Conservation (phyloP, 2,113 vertebrate genomes). For the Otocyon megalotis region DNA sequence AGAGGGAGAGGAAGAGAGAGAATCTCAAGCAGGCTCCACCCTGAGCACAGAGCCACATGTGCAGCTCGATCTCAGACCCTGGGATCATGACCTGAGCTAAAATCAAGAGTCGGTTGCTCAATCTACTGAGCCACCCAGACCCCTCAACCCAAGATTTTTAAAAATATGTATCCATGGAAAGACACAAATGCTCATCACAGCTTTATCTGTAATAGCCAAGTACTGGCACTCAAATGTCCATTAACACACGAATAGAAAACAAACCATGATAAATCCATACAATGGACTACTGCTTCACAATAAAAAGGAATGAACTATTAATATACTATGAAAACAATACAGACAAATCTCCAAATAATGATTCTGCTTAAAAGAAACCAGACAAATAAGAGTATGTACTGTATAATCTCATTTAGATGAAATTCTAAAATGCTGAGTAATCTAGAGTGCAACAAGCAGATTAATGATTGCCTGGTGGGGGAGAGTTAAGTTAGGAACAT, state of each 20-base stretch:
- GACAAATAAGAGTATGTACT: background rate
- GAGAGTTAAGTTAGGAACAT: background rate
- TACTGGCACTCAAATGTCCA: background rate
- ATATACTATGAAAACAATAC: background rate
- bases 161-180: background rate
- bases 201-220: background rate
- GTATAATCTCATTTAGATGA: background rate
- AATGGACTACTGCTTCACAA: background rate
- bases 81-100: background rate
- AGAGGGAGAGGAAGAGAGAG: background rate
- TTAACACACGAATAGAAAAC: background rate
- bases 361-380: background rate
- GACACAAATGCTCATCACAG: background rate
- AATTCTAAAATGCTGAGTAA: background rate
- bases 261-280: background rate
- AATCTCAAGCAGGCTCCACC: background rate
- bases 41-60: background rate
- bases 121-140: background rate
- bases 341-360: background rate
- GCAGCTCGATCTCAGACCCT: background rate
- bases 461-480: background rate
- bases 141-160: background rate
- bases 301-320: background rate
- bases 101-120: background rate
- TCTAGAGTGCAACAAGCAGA: background rate